Conservation (phyloP, 1,140 invertebrate genomes). For the Hestina assimilis region DNA sequence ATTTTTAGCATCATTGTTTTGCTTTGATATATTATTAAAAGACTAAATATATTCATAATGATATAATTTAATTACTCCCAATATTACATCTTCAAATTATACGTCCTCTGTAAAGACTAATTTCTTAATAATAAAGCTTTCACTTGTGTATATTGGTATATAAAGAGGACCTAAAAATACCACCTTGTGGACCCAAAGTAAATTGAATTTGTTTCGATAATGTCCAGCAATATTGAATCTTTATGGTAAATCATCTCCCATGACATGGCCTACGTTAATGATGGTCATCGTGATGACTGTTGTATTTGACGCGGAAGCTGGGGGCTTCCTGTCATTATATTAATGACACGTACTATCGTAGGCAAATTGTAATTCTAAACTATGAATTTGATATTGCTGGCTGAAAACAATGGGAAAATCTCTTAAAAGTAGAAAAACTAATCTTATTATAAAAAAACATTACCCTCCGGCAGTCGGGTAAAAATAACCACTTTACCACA, state of each 20-base stretch:
- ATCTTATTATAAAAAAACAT: too few relatives aligned
- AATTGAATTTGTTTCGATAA: not conserved
- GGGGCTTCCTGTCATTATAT: slow-evolving; percentile 30
- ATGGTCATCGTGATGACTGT: slow-evolving; percentile 24
- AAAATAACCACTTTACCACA: too few relatives aligned
- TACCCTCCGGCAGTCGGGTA: too few relatives aligned
- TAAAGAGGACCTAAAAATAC: not conserved
- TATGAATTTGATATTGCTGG: not conserved
- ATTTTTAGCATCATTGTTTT: not conserved
- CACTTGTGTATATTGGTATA: not conserved
- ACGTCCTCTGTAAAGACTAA: too few relatives aligned
- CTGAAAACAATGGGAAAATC: not conserved
- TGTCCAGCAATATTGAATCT: slow-evolving; percentile 5
- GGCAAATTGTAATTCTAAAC: not conserved
- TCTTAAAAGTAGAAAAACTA: too few relatives aligned
- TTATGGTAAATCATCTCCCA: slow-evolving; percentile 13
- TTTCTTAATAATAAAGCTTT: too few relatives aligned
- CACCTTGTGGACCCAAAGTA: not conserved
- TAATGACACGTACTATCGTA: not conserved
- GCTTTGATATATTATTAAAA: not conserved
- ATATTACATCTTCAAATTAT: too few relatives aligned
- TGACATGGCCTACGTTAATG: slow-evolving; percentile 20
- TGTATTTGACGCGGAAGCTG: slow-evolving; percentile 27
- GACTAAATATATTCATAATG: not conserved
- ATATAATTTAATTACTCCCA: too few relatives aligned